phyloP scores from a whole-genome alignment of 92 coral and sea anemone species.

The Umimayanthus kanabou region DNA sequence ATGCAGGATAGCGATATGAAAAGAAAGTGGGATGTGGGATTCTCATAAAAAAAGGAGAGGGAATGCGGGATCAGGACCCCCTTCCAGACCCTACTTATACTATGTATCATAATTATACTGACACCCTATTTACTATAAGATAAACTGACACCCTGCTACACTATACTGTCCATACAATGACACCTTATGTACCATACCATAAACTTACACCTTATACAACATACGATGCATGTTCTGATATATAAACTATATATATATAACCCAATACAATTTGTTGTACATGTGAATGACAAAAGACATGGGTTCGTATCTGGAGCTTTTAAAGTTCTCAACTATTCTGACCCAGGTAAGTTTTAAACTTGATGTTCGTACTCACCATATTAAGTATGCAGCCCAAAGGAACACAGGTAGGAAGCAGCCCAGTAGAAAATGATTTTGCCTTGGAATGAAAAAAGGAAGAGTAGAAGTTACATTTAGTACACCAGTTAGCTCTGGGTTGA shows the following conservation, averaged over 20 bases:
- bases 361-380: constrained; percentile 59
- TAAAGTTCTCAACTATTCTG: neutral
- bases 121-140: no score
- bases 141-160: no score
- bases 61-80: no score
- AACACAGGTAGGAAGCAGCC: constrained; percentile 86
- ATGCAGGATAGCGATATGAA: no score
- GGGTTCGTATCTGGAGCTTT: no score
- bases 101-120: no score
- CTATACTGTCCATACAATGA: neutral
- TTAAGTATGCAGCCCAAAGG: constrained; percentile 85
- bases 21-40: no score
- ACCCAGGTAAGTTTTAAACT: neutral
- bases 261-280: no score
- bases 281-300: no score
- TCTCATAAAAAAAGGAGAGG: no score
- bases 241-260: no score
- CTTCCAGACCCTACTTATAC: no score
- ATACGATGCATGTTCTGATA: neutral
- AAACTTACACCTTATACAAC: neutral
- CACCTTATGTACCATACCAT: neutral
- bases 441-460: constrained; percentile 10
- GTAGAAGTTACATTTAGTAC: neutral
- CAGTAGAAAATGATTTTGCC: constrained; percentile 97
- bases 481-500: neutral